Percentiles rank a stretch among this genome's conserved stretches.
phyloP scores from a whole-genome alignment of 2,113 vertebrate genomes.

The Desmodus rotundus region DNA sequence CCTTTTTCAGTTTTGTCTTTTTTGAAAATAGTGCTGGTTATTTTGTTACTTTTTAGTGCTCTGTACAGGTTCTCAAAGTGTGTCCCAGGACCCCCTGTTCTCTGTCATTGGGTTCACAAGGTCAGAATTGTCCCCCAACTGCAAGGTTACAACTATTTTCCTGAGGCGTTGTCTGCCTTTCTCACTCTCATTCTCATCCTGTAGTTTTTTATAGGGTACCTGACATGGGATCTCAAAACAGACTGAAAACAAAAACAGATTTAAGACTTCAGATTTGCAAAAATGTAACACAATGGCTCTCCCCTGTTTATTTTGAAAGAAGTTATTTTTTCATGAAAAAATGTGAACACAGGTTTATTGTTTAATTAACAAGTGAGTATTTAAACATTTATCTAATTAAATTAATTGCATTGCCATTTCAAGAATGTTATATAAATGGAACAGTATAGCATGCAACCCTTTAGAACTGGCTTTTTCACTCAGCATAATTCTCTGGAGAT shows the following conservation, averaged over 20 bases:
- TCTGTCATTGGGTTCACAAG: not conserved
- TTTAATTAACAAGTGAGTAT: conserved; percentile 4
- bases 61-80: not conserved
- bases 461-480: not conserved
- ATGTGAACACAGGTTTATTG: not conserved
- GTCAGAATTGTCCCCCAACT: not conserved
- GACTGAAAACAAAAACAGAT: not conserved
- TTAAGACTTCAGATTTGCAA: not conserved
- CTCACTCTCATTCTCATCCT: not conserved
- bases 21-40: not conserved
- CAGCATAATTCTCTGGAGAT: not conserved
- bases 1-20: not conserved
- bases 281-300: not conserved
- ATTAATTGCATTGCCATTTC: not conserved
- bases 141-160: not conserved
- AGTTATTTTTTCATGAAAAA: not conserved
- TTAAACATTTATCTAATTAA: not conserved
- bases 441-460: not conserved
- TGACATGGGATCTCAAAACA: not conserved
- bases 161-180: not conserved
- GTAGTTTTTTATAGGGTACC: not conserved
- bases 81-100: not conserved
- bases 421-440: not conserved
- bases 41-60: not conserved
- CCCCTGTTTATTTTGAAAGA: not conserved